phyloP scores from a whole-genome alignment of 2,113 vertebrate genomes.

The Tachycineta bicolor region DNA sequence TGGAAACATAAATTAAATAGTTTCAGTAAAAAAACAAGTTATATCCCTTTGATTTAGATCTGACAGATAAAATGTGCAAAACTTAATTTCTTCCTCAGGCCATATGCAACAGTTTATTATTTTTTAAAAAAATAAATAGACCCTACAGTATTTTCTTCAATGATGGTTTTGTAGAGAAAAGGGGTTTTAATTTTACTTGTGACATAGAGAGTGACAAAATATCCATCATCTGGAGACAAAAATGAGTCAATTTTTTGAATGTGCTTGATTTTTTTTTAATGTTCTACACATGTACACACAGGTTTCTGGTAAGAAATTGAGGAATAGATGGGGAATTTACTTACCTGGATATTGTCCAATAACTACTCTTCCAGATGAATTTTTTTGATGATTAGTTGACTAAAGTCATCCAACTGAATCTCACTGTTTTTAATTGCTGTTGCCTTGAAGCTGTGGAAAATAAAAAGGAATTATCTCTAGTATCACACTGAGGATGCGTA shows the following conservation, averaged over 20 bases:
- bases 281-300: neutral
- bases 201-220: neutral
- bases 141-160: neutral
- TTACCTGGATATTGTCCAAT: neutral
- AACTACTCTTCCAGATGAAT: neutral
- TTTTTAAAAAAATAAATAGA: neutral
- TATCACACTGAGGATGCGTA: neutral
- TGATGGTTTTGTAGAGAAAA: neutral
- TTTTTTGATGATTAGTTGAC: conserved; percentile 16
- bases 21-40: neutral
- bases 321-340: neutral
- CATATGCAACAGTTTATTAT: neutral
- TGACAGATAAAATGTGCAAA: neutral
- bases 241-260: neutral
- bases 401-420: neutral
- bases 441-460: neutral
- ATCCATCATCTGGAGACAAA: neutral
- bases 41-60: neutral
- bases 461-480: neutral
- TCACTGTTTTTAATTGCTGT: neutral
- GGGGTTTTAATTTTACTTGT: neutral
- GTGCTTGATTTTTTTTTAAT: neutral
- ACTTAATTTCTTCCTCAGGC: neutral
- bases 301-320: neutral
- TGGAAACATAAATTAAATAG: neutral